A percentile compares a stretch with the other conserved stretches of the same genome.
phyloP scores from a whole-genome alignment of 1,140 invertebrate genomes.

The Aricia agestis region DNA sequence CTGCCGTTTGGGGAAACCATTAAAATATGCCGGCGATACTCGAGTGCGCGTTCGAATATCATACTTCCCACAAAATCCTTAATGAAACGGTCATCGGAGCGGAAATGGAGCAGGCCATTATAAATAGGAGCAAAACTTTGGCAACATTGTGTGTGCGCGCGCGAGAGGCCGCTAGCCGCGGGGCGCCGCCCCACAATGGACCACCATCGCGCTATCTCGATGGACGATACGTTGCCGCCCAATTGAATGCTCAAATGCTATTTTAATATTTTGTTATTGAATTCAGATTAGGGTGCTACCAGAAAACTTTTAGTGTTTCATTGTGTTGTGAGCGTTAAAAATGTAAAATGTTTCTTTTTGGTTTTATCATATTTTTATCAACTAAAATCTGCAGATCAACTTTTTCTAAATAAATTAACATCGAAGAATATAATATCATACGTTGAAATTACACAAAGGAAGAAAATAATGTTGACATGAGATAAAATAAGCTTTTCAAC shows the following conservation, averaged over 20 bases:
- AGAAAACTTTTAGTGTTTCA: background rate
- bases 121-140: conserved; percentile 62
- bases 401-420: too few relatives aligned
- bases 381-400: too few relatives aligned
- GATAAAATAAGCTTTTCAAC: too few relatives aligned
- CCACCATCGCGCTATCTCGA: conserved; percentile 71
- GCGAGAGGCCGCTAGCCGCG: conserved; percentile 42
- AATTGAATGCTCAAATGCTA: conserved; percentile 74
- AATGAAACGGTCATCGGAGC: conserved; percentile 55
- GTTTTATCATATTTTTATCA: background rate
- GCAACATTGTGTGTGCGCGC: conserved; percentile 47
- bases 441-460: too few relatives aligned
- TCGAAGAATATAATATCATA: too few relatives aligned
- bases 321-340: background rate
- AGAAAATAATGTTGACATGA: too few relatives aligned
- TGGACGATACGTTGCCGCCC: conserved; percentile 69
- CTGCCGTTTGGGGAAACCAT: background rate
- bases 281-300: conserved; percentile 41
- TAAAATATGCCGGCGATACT: conserved; percentile 5
- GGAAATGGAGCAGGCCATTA: conserved; percentile 61
- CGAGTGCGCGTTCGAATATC: conserved; percentile 14
- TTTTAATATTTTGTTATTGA: conserved; percentile 72
- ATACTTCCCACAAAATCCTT: conserved; percentile 60
- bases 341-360: conserved; percentile 1
- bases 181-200: conserved; percentile 64